Base-by-base conservation (phyloP, 2,113 vertebrate genomes). In the Ardeotis arabs region DNA sequence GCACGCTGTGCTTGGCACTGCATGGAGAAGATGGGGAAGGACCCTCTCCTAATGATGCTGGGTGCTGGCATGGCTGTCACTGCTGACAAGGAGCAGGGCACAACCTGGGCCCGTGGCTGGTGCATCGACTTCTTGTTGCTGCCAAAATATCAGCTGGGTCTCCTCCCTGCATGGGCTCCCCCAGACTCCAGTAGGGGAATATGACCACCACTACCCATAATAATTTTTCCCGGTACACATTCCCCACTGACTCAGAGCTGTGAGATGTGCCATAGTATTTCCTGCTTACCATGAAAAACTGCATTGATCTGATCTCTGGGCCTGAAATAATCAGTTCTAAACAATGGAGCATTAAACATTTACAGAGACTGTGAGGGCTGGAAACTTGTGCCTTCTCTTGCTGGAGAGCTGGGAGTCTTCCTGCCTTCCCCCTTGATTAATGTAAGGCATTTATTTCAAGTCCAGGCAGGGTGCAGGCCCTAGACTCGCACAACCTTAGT, bases 11-110 rank as follows among this genome's bases (percentile, higher is more conserved):
- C 12, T 85, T 8, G 2, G 20, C 4, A 9, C 39, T 56, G 28
- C 1, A 0, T 14, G 41, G 14, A 44, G 35, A 23, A 0, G 4
- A 28, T 7, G 7, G 28, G 29, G 27, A 84, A 63, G 3, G 6
- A 24, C 10, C n/a, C 10, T 84, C 14, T 89, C 19, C 19, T n/a
- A 23, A 44, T 14, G 37, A 12, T 60, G 21, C 7, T 55, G 35
- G 18, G 18, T 28, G 39, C 11, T 20, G 17, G 7, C 41, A 56
- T 0, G 3, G 18, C 15, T 60, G 49, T 62, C 45, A 49, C 12
- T 64, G 25, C 19, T 2, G 6, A 27, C 2, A 13, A 2, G 10
- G 41, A 76, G 13, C 9, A 9, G 33, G 33, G 22, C 16, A 33
- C 20, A 47, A 17, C 31, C 29, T 10, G 33, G 18, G 25, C 20